These are phyloP conservation scores for Ariolimax columbianus DNA, from an alignment of 2,888 invertebrate genomes.

Conservation along the genomic window DNA sequence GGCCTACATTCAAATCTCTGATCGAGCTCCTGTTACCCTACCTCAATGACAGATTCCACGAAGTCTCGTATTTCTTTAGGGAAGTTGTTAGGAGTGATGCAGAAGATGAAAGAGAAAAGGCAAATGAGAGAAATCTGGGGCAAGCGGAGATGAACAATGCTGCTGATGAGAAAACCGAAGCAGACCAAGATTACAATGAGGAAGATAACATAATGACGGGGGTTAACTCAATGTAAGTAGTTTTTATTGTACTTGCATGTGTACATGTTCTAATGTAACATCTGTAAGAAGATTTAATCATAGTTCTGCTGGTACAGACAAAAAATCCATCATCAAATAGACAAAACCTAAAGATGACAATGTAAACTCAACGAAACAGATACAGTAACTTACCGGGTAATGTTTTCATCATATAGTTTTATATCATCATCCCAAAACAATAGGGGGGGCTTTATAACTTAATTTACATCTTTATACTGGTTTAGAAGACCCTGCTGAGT, in stretches of 20 bases:
- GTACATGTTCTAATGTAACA: no score
- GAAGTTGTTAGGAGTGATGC: constrained; percentile 57
- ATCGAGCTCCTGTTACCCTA: constrained; percentile 86
- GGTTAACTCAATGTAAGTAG: background rate
- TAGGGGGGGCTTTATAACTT: no score
- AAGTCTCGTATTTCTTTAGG: constrained; percentile 83
- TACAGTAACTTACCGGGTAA: no score
- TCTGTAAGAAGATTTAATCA: no score
- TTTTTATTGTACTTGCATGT: background rate
- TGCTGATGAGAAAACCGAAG: background rate
- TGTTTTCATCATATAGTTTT: no score
- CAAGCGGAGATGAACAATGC: background rate
- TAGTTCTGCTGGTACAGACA: no score
- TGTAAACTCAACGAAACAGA: no score
- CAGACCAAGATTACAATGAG: constrained; percentile 12
- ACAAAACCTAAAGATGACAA: no score
- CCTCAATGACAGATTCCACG: constrained; percentile 83
- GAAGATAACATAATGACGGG: background rate
- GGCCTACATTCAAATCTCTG: constrained; percentile 88
- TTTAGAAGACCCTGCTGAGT: no score
- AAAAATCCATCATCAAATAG: no score
- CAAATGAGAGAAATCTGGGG: background rate
- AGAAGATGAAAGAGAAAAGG: constrained; percentile 57
- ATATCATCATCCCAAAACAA: no score
- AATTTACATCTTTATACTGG: no score